These are phyloP conservation scores for Gibbula magus DNA, from an alignment of 2,888 invertebrate species.

Conservation along the genomic window DNA sequence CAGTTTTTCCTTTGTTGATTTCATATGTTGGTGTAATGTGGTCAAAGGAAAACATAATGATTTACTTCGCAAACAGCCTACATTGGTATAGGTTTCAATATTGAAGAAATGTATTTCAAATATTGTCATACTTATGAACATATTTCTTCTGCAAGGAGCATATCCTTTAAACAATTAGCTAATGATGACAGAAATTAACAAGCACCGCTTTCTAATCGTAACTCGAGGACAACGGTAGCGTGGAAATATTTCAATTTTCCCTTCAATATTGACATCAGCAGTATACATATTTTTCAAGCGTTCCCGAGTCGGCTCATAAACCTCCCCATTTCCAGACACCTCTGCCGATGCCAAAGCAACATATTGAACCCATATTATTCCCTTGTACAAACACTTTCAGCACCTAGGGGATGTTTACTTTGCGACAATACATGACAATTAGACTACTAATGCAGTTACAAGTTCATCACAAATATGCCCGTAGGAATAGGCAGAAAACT, in stretches of 20 bases:
- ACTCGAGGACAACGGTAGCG: neutral
- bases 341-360: neutral
- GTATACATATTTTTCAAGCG: conserved; percentile 19
- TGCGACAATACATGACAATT: conserved; percentile 9
- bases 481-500: neutral
- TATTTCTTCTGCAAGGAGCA: neutral
- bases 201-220: neutral
- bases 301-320: neutral
- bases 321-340: neutral
- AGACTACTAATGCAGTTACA: conserved; percentile 6
- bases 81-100: neutral
- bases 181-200: conserved; percentile 6
- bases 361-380: conserved; percentile 10
- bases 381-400: conserved; percentile 1
- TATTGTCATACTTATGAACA: neutral
- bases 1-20: too few species aligned
- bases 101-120: neutral
- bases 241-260: neutral
- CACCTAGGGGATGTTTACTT: conserved; percentile 10
- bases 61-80: too few species aligned
- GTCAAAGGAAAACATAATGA: too few species aligned
- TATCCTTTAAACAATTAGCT: neutral
- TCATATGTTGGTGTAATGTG: too few species aligned
- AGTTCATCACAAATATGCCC: neutral
- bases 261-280: conserved; percentile 13